Conservation (phyloP, 2,797 vertebrate genomes). For the Erethizon dorsatum region DNA sequence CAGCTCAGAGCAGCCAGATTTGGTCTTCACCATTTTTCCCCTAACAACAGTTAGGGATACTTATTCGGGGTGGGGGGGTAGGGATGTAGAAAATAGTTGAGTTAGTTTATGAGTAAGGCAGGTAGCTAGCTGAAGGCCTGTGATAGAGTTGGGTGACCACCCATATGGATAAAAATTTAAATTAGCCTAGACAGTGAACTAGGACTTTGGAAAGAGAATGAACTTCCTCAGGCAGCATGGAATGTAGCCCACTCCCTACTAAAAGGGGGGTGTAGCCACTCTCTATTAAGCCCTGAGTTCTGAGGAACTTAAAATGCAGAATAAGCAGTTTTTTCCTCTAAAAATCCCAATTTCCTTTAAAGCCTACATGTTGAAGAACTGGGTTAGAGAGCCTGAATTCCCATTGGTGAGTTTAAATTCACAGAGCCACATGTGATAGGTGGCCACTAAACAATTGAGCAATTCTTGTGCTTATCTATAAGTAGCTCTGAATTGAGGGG, state of each 20-base stretch:
- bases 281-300: not conserved
- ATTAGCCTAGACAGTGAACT: not conserved
- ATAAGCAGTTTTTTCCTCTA: not conserved
- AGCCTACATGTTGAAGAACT: not conserved
- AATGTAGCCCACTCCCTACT: not conserved
- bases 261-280: not conserved
- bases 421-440: not conserved
- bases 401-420: not conserved
- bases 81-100: not conserved
- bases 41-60: not conserved
- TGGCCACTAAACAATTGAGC: not conserved
- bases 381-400: not conserved
- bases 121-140: not conserved
- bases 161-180: not conserved
- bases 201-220: not conserved
- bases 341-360: not conserved
- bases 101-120: not conserved
- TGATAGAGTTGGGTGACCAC: not conserved
- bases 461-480: not conserved
- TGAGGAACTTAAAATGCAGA: not conserved
- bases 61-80: not conserved
- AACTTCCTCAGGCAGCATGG: not conserved
- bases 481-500: not conserved
- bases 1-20: not conserved
- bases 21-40: not conserved